A percentile compares a stretch with the other conserved stretches of the same genome.
Evolutionary conservation across 2,888 invertebrate genomes (phyloP).

Genomic region (Tiliacea aurago): DNA sequence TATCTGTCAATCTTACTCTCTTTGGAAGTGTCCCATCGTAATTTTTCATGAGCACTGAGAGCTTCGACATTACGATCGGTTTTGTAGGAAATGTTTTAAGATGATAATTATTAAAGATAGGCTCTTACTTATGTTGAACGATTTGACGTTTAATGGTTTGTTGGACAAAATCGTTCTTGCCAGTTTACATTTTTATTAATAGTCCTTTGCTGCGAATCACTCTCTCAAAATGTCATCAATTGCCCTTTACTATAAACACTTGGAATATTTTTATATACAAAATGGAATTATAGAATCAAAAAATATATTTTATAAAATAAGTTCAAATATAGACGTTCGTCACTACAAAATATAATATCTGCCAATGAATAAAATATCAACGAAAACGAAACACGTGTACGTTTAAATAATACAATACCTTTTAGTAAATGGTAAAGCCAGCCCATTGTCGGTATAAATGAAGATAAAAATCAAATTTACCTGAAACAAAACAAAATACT

Average conservation of each 20-base stretch:
- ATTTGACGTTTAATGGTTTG: background rate
- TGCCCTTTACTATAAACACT: too few species aligned
- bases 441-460: slow-evolving; percentile 14
- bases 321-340: too few species aligned
- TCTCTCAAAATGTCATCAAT: background rate
- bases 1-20: slow-evolving; percentile 38
- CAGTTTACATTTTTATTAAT: background rate
- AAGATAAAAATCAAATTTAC: slow-evolving; percentile 41
- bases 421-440: slow-evolving; percentile 20
- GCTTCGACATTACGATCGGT: background rate
- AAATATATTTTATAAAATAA: background rate
- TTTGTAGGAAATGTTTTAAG: slow-evolving; percentile 15
- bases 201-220: background rate
- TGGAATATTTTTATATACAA: too few species aligned
- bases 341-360: background rate
- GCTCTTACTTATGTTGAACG: background rate
- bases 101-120: background rate
- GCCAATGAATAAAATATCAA: background rate
- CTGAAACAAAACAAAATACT: slow-evolving; percentile 46
- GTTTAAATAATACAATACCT: slow-evolving; percentile 27
- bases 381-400: background rate
- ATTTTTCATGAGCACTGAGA: slow-evolving; percentile 26
- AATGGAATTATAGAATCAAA: background rate
- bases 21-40: slow-evolving; percentile 23
- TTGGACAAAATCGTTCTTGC: background rate